These are phyloP conservation scores for Peromyscus eremicus DNA, from an alignment of 2,797 vertebrate genomes.

Conservation along the genomic window DNA sequence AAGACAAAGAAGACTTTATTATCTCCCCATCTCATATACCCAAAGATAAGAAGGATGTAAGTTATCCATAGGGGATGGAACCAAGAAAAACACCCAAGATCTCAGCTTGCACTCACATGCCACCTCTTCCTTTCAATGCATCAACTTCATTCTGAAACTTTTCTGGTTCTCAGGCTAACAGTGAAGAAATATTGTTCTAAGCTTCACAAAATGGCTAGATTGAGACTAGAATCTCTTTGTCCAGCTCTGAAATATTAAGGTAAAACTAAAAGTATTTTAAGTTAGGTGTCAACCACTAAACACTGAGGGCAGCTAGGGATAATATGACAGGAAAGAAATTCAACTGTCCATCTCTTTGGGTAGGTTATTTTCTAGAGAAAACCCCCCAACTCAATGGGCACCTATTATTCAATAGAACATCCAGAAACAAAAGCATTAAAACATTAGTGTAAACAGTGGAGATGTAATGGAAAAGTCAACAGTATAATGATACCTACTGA, in stretches of 20 bases:
- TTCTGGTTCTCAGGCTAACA: not conserved
- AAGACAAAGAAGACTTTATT: slow-evolving; percentile 41
- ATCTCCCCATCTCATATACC: not conserved
- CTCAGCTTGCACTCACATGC: not conserved
- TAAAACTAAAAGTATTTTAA: not conserved
- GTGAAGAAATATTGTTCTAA: not conserved
- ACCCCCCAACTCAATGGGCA: not conserved
- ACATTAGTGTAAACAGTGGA: not conserved
- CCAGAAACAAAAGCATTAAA: not conserved
- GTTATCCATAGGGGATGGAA: not conserved
- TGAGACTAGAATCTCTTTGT: slow-evolving; percentile 20
- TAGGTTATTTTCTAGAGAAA: slow-evolving; percentile 34
- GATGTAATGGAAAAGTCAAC: not conserved
- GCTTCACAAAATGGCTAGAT: not conserved
- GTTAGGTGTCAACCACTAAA: not conserved
- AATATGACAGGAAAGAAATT: not conserved
- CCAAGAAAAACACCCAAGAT: not conserved
- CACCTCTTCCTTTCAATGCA: not conserved
- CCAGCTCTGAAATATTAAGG: slow-evolving; percentile 22
- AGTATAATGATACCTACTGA: not conserved
- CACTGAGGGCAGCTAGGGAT: not conserved
- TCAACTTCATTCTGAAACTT: slow-evolving; percentile 1
- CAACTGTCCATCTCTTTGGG: not conserved
- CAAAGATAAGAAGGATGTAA: not conserved
- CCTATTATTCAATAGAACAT: not conserved